Conservation (phyloP, 2,888 invertebrate species). For the Cylloceria caligata region DNA sequence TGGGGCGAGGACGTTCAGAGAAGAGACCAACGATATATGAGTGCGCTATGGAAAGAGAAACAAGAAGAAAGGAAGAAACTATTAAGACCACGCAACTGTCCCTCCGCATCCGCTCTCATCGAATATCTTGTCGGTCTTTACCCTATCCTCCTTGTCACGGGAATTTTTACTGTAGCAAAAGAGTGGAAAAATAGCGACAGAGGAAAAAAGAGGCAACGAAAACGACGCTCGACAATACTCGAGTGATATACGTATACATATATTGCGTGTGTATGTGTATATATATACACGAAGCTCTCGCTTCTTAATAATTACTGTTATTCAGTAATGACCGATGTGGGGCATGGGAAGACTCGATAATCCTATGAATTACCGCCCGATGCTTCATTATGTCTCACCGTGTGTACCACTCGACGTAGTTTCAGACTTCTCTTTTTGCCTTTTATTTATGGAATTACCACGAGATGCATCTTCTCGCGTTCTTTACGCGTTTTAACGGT, state of each 20-base stretch:
- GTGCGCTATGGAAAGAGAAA: slow-evolving; percentile 58
- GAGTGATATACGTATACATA: slow-evolving; percentile 28
- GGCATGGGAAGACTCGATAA: slow-evolving; percentile 84
- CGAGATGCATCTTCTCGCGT: slow-evolving; percentile 78
- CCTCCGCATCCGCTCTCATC: slow-evolving; percentile 84
- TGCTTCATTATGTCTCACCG: slow-evolving; percentile 77
- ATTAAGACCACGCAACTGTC: slow-evolving; percentile 82
- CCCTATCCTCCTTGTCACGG: slow-evolving; percentile 66
- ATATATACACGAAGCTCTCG: slow-evolving; percentile 70
- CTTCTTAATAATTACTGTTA: slow-evolving; percentile 84
- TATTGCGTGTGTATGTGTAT: not conserved
- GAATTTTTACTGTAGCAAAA: slow-evolving; percentile 51
- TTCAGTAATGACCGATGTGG: slow-evolving; percentile 83
- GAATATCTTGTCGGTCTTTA: slow-evolving; percentile 75
- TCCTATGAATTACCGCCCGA: slow-evolving; percentile 83
- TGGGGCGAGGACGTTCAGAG: slow-evolving; percentile 52
- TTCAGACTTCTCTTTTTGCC: slow-evolving; percentile 72
- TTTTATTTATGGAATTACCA: slow-evolving; percentile 80
- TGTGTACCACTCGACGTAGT: slow-evolving; percentile 62
- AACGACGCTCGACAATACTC: slow-evolving; percentile 63
- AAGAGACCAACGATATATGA: slow-evolving; percentile 62
- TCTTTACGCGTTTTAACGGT: slow-evolving; percentile 76
- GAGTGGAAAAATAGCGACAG: slow-evolving; percentile 52
- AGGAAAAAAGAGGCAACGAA: slow-evolving; percentile 59
- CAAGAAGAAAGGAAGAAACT: slow-evolving; percentile 50